Percentiles rank a stretch among this genome's conserved stretches.
phyloP scores from a whole-genome alignment of 2,797 vertebrate genomes.

The Microctenopoma stevenorrisi region DNA sequence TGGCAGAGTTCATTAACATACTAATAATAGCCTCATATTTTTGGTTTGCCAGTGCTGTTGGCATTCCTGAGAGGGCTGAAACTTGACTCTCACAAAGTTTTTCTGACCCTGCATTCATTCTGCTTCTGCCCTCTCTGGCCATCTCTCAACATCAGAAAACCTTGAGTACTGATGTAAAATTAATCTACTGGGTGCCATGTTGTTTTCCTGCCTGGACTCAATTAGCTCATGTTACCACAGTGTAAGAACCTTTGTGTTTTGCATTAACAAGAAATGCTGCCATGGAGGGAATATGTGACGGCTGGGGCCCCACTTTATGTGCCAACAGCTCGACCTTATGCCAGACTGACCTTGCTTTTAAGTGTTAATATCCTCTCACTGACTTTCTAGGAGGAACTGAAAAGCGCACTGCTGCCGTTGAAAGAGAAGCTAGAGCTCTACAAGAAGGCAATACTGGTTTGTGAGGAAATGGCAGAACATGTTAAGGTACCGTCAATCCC shows the following conservation, averaged over 20 bases:
- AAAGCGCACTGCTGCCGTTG: conserved; percentile 79
- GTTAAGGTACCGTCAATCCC: conserved; percentile 76
- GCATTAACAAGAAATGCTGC: conserved; percentile 45
- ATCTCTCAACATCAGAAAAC: conserved; percentile 14
- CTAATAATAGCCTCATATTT: conserved; percentile 84
- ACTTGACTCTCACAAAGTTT: conserved; percentile 76
- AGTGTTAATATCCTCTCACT: conserved; percentile 54
- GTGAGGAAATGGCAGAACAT: conserved; percentile 80
- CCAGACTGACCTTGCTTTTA: conserved; percentile 57
- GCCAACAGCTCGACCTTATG: conserved; percentile 54
- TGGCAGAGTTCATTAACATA: conserved; percentile 60
- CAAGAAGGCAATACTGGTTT: conserved; percentile 71
- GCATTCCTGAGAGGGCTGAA: conserved; percentile 70
- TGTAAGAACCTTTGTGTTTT: conserved; percentile 30
- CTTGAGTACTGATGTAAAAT: conserved; percentile 17
- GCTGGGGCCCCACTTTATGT: conserved; percentile 55
- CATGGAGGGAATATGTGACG: conserved; percentile 45
- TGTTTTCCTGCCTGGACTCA: conserved; percentile 7
- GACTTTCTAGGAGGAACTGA: conserved; percentile 83
- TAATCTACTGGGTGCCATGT: not conserved
- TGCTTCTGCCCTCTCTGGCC: conserved; percentile 21
- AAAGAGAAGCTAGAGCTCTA: conserved; percentile 82
- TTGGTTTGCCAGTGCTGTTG: conserved; percentile 60
- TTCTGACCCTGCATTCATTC: conserved; percentile 58
- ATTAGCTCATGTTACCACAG: not conserved